Base-by-base conservation (phyloP, 2,888 invertebrate genomes). In the Volucella zonaria region DNA sequence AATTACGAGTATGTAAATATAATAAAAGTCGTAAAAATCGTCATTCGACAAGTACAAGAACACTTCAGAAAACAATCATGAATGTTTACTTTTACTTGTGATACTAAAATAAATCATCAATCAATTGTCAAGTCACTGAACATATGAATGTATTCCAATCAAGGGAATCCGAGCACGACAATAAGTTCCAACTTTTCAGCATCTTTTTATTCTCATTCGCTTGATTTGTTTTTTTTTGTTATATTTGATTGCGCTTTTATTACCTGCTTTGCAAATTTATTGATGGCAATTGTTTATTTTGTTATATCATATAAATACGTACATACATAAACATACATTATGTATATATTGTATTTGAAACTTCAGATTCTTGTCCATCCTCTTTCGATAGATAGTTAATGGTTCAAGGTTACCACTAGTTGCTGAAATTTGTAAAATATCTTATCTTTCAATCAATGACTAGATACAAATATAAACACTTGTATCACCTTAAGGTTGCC, bases 201-300 rank as follows among this genome's bases (percentile, higher is more conserved):
- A 56, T 14, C 23, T 31, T 31, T 23, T 6, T 31, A 6, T 31
- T 0, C 31, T 31, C 6, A 6, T 31, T 31, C 6, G 9, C 14
- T 14, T 8, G 15, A 15, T 49, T 56, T 6, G 3, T 14, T 31
- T 54, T 12, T 43, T 18, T 43, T 47, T 49, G 23, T 31, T 42
- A 18, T 54, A 31, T 56, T 49, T 66, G 64, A 58, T 40, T 64
- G 47, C 12, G 49, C 11, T 66, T 74, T 74, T 74, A 74, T 74
- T 74, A 66, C 64, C 74, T 75, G 58, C 58, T 56, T 42, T 58
- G 14, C 56, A 66, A 58, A 66, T 66, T 45, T 31, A 66, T 47
- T 12, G 43, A 11, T 45, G 49, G 11, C 40, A 14, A 42, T 66
- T 66, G 58, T 49, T 18, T 56, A 38, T 54, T 31, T 68, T 9